Conservation (phyloP, 2,113 vertebrate genomes). For the Colistium nudipinnis region DNA sequence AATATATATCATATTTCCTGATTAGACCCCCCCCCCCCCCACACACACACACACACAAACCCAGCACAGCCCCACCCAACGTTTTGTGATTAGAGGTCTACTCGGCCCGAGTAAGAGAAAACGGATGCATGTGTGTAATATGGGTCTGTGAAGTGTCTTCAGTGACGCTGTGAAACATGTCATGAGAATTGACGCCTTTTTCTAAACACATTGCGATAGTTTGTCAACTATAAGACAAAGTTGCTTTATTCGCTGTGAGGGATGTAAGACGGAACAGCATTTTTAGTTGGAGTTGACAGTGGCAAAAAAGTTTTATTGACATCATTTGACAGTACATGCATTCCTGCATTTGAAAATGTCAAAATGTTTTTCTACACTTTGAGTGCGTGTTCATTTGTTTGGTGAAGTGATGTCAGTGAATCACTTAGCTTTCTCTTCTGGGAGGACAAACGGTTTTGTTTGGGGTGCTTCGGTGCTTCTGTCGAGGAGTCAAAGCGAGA, state of each 20-base stretch:
- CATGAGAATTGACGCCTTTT: neutral
- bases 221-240: neutral
- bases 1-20: neutral
- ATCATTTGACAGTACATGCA: slow-evolving; percentile 20
- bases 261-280: neutral
- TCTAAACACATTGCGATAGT: too few relatives aligned
- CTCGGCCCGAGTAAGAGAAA: neutral
- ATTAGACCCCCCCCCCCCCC: neutral
- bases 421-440: slow-evolving; percentile 19
- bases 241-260: neutral
- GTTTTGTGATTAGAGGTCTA: neutral
- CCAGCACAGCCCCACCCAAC: neutral
- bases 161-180: neutral
- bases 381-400: neutral
- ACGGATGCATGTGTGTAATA: neutral
- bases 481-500: slow-evolving; percentile 28
- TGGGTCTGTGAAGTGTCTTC: neutral
- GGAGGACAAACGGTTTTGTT: slow-evolving; percentile 45
- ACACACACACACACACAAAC: too few relatives aligned
- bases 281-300: slow-evolving; percentile 23
- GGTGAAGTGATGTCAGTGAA: slow-evolving; percentile 7
- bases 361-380: slow-evolving; percentile 8
- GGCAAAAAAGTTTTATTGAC: slow-evolving; percentile 26
- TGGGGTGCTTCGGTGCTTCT: neutral
- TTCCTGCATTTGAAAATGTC: slow-evolving; percentile 39